Base-by-base conservation (phyloP, 2,113 vertebrate genomes). In the Ptilonorhynchus violaceus region DNA sequence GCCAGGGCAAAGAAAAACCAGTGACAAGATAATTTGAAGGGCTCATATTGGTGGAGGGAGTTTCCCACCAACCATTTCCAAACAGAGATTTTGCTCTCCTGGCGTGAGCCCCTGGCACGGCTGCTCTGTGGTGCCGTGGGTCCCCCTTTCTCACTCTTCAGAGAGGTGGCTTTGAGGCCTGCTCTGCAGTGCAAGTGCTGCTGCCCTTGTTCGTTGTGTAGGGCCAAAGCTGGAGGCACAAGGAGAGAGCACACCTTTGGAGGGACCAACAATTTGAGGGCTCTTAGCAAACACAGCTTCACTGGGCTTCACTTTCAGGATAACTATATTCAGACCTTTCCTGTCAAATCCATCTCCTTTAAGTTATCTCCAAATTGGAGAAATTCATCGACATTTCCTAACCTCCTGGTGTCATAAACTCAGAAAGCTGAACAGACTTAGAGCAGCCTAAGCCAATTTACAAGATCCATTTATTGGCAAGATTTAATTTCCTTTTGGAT, bases 61-160 rank as follows among this genome's bases (percentile, higher is more conserved):
- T 52, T 95, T 85, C 33, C 30, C 15, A 24, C 3, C 44, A 59
- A 33, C 11, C 25, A 6, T 66, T 90, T 56, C 46, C 55, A 70
- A 75, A 11, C 11, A 56, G n/a, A 17, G 17, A 7, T 15, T 67
- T 89, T 86, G 62, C 16, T 39, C 9, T 49, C 25, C 46, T 22
- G 27, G 11, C 50, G 13, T 0, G 1, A 69, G 14, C n/a, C 52
- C 21, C 37, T 44, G 31, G 24, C 27, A 62, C 0, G 3, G n/a
- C 17, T 75, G 30, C 31, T 88, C 30, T 42, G 70, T 7, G 2
- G 17, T 4, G 4, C 41, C 2, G 1, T 2, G 14, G 27, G 8
- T 9, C 5, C 82, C 39, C 31, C 22, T 28, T 64, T 33, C 37
- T 49, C 1, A 0, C 14, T 62, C 55, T 33, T 41, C 1, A 10